Conservation (phyloP, 2,888 invertebrate species). For the Leptothorax acervorum region DNA sequence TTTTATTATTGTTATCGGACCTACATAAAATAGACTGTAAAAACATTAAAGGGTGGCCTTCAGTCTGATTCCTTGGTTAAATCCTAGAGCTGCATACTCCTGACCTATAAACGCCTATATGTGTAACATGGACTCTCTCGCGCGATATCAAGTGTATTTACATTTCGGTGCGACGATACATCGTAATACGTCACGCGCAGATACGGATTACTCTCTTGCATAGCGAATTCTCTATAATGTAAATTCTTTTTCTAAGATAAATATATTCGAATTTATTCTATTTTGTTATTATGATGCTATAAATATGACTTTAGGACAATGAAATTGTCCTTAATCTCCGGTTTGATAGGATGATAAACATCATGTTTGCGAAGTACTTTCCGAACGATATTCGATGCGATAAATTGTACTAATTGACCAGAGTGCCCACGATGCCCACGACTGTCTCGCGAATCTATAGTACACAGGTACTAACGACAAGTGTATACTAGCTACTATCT, state of each 20-base stretch:
- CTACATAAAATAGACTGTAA: slow-evolving; percentile 85
- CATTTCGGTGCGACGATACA: slow-evolving; percentile 46
- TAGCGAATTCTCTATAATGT: slow-evolving; percentile 73
- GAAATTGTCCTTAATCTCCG: slow-evolving; percentile 62
- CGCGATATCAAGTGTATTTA: slow-evolving; percentile 63
- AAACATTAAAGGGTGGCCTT: slow-evolving; percentile 84
- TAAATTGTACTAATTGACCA: slow-evolving; percentile 73
- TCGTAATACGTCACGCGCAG: slow-evolving; percentile 34
- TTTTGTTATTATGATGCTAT: slow-evolving; percentile 75
- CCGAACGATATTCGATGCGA: slow-evolving; percentile 66
- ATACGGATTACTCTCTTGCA: slow-evolving; percentile 65
- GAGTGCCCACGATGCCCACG: slow-evolving; percentile 76
- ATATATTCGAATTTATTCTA: slow-evolving; percentile 79
- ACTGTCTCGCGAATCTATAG: slow-evolving; percentile 68
- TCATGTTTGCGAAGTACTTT: slow-evolving; percentile 69
- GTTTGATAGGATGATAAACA: slow-evolving; percentile 63
- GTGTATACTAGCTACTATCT: slow-evolving; percentile 60
- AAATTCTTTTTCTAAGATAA: slow-evolving; percentile 79
- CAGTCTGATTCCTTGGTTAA: slow-evolving; percentile 84
- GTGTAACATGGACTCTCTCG: slow-evolving; percentile 31
- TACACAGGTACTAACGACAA: slow-evolving; percentile 64
- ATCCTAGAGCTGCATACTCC: slow-evolving; percentile 82
- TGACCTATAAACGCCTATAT: slow-evolving; percentile 74
- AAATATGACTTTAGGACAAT: slow-evolving; percentile 60
- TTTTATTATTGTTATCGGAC: slow-evolving; percentile 85